A percentile compares a stretch with the other conserved stretches of the same genome.
Evolutionary conservation across 2,113 vertebrate species (phyloP).

Genomic region (Bombycilla garrulus): DNA sequence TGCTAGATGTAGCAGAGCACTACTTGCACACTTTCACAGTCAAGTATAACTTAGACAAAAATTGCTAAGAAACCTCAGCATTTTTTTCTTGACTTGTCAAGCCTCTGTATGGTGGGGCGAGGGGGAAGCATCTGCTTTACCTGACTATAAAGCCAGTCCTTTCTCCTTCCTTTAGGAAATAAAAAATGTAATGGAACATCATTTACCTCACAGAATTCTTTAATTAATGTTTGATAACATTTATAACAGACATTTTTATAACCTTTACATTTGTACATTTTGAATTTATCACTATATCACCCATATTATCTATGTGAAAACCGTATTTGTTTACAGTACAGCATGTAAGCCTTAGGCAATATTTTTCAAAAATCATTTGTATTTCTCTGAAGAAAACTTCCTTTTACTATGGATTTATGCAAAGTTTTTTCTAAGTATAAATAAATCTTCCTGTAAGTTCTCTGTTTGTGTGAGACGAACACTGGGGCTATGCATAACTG

Average conservation of each 20-base stretch:
- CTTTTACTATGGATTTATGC: neutral
- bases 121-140: neutral
- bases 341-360: neutral
- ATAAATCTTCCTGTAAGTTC: neutral
- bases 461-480: neutral
- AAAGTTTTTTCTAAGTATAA: neutral
- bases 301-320: neutral
- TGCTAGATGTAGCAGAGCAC: neutral
- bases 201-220: neutral
- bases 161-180: neutral
- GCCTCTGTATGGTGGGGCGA: fast-evolving
- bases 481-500: neutral
- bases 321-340: neutral
- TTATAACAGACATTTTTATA: neutral
- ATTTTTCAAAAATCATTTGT: neutral
- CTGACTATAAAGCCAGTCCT: neutral
- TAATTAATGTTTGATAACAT: neutral
- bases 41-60: neutral
- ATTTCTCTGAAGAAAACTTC: neutral
- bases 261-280: neutral
- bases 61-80: neutral
- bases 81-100: neutral
- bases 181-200: neutral
- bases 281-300: neutral
- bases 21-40: neutral